Evolutionary conservation across 2,888 invertebrate species (phyloP), one percentile per base, ranked within the genome.

Genomic region (Mesorhabditis sp.): DNA sequence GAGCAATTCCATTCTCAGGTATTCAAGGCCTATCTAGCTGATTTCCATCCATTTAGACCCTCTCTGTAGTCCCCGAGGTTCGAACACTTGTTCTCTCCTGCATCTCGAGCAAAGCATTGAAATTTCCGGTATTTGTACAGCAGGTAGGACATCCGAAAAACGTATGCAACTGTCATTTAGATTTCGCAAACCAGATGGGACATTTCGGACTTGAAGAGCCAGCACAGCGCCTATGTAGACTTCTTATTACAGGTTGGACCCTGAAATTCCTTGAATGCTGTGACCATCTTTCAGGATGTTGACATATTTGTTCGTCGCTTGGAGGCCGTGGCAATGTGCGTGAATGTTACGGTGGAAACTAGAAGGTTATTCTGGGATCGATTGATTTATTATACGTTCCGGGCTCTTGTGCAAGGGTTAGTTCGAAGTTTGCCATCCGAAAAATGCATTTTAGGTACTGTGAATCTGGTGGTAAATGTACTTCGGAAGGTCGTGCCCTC

Each of bases 401-500:
- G 92, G 85, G 90, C 93, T 45, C 88, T 97, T 74, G 95, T 97
- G 0, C 96, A 97, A 88, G 96, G 45, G 94, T 93, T 76, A 76
- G 83, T 75, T 50, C 1, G n/a, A 13, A 50, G 10, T 50, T 50
- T 41, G 42, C 43, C 43, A 45, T 45, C n/a, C n/a, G 15, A 41
- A 65, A 58, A 43, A 5, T 44, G n/a, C 10, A 7, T 45, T 83
- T 68, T 70, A 83, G 85, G 5, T 95, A 92, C 88, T 91, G 94
- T 0, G 92, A 91, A 82, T 92, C 93, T 0, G 93, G 77, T 15
- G 79, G 92, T 74, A 95, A 94, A 86, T 98, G 98, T 87, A 92
- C 94, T 0, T 94, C 94, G 80, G 96, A 94, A 43, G 98, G 98
- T 0, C 89, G 98, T 61, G 97, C 95, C 0, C 87, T 98, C 7